Evolutionary conservation across 2,797 vertebrate species (phyloP).

Genomic region (Alcedo quadribrachys): DNA sequence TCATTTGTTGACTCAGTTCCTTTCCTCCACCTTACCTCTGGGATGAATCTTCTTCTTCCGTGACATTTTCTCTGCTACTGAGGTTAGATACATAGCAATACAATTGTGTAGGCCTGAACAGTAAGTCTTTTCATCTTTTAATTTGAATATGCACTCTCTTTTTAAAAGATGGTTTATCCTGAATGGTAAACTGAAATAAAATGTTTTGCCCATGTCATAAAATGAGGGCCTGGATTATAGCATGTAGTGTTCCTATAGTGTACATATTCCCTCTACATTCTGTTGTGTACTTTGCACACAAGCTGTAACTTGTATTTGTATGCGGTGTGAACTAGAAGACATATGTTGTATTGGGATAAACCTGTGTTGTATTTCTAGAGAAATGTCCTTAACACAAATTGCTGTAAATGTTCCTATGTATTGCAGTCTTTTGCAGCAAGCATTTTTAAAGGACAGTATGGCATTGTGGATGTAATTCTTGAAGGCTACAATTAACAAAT

Average conservation of each 20-base stretch:
- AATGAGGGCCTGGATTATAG: neutral
- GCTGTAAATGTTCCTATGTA: too few relatives aligned
- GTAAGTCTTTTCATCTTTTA: neutral
- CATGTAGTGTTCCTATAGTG: neutral
- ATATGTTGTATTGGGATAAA: neutral
- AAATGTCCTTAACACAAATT: neutral
- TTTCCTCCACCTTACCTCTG: neutral
- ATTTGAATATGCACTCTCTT: neutral
- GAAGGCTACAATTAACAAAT: neutral
- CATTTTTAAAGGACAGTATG: neutral
- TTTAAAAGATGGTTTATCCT: neutral
- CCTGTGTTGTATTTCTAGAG: neutral
- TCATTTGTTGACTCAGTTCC: neutral
- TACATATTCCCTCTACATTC: neutral
- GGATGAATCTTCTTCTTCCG: neutral
- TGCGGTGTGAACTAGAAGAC: neutral
- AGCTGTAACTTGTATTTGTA: neutral
- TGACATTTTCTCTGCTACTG: neutral
- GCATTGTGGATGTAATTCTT: neutral
- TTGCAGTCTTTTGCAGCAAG: neutral
- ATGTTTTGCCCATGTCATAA: neutral
- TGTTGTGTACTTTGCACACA: neutral
- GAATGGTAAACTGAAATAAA: neutral
- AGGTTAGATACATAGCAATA: neutral
- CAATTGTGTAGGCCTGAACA: neutral